phyloP scores from a whole-genome alignment of 2,888 invertebrate species.

The Ophion costatus region DNA sequence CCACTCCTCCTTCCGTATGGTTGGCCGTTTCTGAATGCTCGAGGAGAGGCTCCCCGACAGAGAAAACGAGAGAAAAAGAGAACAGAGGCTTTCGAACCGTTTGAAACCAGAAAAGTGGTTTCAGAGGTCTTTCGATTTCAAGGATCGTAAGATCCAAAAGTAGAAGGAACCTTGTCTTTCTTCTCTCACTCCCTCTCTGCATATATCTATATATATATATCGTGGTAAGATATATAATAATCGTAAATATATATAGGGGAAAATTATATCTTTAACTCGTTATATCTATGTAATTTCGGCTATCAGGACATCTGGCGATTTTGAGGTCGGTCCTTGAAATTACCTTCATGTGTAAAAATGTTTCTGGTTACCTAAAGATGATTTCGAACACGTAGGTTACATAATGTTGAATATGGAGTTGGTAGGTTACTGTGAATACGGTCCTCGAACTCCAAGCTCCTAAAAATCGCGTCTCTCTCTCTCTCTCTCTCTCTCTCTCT shows the following conservation, averaged over 20 bases:
- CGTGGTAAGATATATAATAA: too few relatives aligned
- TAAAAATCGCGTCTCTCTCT: background rate
- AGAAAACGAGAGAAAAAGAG: background rate
- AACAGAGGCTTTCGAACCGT: conserved; percentile 23
- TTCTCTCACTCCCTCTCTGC: conserved; percentile 50
- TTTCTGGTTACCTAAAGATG: background rate
- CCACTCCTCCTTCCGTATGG: conserved; percentile 13
- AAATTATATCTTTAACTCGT: background rate
- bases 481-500: background rate
- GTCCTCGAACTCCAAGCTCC: background rate
- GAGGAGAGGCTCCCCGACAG: conserved; percentile 20
- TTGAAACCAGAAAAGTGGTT: conserved; percentile 63
- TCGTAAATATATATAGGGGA: background rate
- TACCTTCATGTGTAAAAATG: background rate
- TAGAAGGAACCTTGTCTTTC: conserved; percentile 63
- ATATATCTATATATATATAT: conserved; percentile 8
- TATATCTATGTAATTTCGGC: background rate
- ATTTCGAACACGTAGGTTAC: too few relatives aligned
- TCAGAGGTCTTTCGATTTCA: conserved; percentile 64
- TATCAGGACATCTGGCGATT: background rate
- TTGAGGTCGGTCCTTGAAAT: background rate
- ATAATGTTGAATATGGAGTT: background rate
- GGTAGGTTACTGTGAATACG: background rate
- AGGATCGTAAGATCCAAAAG: conserved; percentile 61
- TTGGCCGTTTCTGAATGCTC: conserved; percentile 33